Evolutionary conservation across 2,797 vertebrate genomes (phyloP).

Genomic region (Trachurus trachurus): DNA sequence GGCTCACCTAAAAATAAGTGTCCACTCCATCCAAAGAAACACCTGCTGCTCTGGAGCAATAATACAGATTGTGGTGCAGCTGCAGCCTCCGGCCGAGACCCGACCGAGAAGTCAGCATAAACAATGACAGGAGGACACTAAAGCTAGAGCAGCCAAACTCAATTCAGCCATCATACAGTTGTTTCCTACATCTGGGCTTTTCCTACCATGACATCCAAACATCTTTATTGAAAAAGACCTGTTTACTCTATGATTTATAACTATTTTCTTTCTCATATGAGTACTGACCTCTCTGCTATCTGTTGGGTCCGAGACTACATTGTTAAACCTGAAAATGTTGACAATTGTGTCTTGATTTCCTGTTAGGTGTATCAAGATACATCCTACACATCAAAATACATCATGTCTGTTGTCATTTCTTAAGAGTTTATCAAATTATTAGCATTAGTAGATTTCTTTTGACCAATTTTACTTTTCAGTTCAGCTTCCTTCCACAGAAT

Average conservation of each 20-base stretch:
- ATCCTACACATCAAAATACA: no score
- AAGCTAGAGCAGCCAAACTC: not conserved
- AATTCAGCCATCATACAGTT: not conserved
- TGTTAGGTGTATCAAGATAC: not conserved
- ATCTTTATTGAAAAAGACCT: not conserved
- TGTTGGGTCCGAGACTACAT: not conserved
- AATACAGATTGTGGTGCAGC: not conserved
- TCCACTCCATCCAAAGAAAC: not conserved
- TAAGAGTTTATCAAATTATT: not conserved
- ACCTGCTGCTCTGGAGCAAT: not conserved
- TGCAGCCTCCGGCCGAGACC: not conserved
- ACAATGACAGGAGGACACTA: not conserved
- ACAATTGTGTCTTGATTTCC: not conserved
- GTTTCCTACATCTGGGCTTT: not conserved
- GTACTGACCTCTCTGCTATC: not conserved
- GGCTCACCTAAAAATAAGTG: not conserved
- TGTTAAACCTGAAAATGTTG: not conserved
- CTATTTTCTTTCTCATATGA: not conserved
- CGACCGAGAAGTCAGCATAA: not conserved
- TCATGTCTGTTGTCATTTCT: not conserved
- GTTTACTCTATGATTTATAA: not conserved
- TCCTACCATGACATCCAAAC: not conserved
- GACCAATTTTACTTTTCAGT: not conserved
- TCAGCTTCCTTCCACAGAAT: not conserved
- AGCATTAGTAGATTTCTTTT: no score